These are phyloP conservation scores for Oncorhynchus clarkii DNA, from an alignment of 2,113 vertebrate species.

Conservation along the genomic window DNA sequence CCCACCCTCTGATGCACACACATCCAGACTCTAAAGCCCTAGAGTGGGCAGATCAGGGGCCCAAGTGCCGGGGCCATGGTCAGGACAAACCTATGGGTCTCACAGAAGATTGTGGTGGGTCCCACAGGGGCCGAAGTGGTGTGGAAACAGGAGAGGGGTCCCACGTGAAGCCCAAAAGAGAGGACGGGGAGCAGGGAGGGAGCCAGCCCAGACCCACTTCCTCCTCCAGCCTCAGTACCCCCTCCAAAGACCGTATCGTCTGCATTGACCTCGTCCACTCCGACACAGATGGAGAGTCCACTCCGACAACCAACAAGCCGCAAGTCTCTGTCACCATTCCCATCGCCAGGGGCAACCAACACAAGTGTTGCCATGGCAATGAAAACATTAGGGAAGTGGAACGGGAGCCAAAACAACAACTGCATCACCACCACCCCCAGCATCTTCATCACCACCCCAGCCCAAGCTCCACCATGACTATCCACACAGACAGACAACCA, in stretches of 20 bases:
- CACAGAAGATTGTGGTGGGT: conserved; percentile 73
- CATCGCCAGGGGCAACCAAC: conserved; percentile 65
- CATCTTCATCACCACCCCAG: conserved; percentile 41
- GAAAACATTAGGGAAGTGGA: conserved; percentile 57
- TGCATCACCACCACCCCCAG: conserved; percentile 38
- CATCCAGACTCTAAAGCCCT: conserved; percentile 79
- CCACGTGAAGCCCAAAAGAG: conserved; percentile 69
- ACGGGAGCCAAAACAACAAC: conserved; percentile 53
- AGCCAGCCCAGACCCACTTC: conserved; percentile 63
- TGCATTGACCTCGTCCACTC: conserved; percentile 85
- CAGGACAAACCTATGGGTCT: conserved; percentile 75
- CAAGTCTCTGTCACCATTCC: conserved; percentile 41
- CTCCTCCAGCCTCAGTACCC: conserved; percentile 31
- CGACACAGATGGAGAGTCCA: conserved; percentile 70
- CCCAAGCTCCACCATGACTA: conserved; percentile 46
- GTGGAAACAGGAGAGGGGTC: conserved; percentile 52
- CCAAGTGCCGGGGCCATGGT: background rate
- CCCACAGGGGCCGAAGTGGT: conserved; percentile 62
- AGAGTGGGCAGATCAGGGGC: conserved; percentile 72
- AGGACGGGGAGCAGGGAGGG: conserved; percentile 43
- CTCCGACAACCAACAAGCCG: conserved; percentile 64
- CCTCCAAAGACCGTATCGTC: conserved; percentile 77
- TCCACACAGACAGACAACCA: conserved; percentile 42
- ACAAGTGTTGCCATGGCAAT: conserved; percentile 60
- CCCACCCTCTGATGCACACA: conserved; percentile 86